phyloP scores from a whole-genome alignment of 2,113 vertebrate genomes.

The Chaenogobius annularis region DNA sequence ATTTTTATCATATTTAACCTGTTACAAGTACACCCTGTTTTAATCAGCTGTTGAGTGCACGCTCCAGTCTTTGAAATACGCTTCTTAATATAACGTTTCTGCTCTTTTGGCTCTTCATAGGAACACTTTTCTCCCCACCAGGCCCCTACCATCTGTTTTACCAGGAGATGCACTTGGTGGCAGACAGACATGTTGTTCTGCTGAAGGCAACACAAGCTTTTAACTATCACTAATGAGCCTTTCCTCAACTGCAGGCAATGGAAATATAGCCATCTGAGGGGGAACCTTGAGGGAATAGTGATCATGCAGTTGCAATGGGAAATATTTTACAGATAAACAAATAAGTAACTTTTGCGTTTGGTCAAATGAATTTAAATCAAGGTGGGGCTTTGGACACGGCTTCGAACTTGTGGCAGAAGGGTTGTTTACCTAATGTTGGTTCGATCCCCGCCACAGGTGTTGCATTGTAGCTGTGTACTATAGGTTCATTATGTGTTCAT shows the following conservation, averaged over 20 bases:
- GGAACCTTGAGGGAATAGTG: neutral
- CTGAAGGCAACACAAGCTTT: conserved; percentile 9
- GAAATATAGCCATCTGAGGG: neutral
- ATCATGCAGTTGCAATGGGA: neutral
- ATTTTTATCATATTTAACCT: conserved; percentile 31
- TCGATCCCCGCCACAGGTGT: neutral
- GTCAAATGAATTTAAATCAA: neutral
- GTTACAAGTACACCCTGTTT: conserved; percentile 21
- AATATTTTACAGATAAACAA: neutral
- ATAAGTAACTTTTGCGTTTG: neutral
- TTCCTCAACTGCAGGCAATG: neutral
- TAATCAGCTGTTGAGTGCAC: conserved; percentile 20
- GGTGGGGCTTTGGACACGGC: neutral
- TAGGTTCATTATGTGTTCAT: no score
- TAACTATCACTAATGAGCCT: conserved; percentile 17
- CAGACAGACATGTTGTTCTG: conserved; percentile 49
- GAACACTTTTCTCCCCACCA: conserved; percentile 47
- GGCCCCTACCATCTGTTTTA: conserved; percentile 66
- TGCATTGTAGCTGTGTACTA: neutral
- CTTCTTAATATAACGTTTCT: conserved; percentile 48
- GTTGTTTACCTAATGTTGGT: neutral
- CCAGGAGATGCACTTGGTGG: conserved; percentile 29
- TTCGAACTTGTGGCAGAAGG: no score
- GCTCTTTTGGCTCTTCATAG: conserved; percentile 30
- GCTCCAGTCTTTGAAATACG: conserved; percentile 42